A percentile compares a stretch with the other conserved stretches of the same genome.
phyloP scores from a whole-genome alignment of 2,888 invertebrate species.

The Merodon equestris region DNA sequence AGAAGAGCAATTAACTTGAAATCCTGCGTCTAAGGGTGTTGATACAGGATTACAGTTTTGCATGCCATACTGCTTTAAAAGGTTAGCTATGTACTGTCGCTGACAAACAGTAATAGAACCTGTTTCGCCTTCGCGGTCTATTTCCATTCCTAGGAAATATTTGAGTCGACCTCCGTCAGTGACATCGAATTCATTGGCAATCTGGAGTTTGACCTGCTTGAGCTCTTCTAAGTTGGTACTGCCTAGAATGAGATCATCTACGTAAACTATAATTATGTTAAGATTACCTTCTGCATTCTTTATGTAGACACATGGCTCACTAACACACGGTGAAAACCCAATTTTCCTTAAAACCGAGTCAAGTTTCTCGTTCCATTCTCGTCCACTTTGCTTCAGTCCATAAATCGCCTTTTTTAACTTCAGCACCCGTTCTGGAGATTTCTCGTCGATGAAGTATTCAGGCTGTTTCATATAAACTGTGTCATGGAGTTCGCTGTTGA shows the following conservation, averaged over 20 bases:
- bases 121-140: conserved; percentile 50
- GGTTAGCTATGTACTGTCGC: conserved; percentile 53
- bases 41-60: conserved; percentile 57
- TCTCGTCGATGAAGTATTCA: conserved; percentile 31
- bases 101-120: conserved; percentile 53
- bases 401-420: conserved; percentile 68
- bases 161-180: conserved; percentile 47
- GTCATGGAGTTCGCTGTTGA: conserved; percentile 66
- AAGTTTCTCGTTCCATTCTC: conserved; percentile 69
- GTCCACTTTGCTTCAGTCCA: conserved; percentile 69
- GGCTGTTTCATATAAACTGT: conserved; percentile 64
- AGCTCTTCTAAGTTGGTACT: conserved; percentile 47
- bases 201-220: conserved; percentile 32
- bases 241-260: conserved; percentile 65
- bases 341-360: conserved; percentile 52
- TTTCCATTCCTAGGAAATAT: conserved; percentile 64
- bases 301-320: conserved; percentile 61
- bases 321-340: conserved; percentile 52
- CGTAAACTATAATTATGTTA: conserved; percentile 62
- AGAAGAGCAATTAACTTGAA: conserved; percentile 30
- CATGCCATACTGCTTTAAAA: conserved; percentile 63
- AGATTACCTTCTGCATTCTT: conserved; percentile 38
- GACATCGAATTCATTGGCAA: conserved; percentile 45
- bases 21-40: conserved; percentile 64
- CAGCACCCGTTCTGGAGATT: conserved; percentile 59